These are phyloP conservation scores for Sebastes schlegelii DNA, from an alignment of 2,113 vertebrate species.

Conservation along the genomic window DNA sequence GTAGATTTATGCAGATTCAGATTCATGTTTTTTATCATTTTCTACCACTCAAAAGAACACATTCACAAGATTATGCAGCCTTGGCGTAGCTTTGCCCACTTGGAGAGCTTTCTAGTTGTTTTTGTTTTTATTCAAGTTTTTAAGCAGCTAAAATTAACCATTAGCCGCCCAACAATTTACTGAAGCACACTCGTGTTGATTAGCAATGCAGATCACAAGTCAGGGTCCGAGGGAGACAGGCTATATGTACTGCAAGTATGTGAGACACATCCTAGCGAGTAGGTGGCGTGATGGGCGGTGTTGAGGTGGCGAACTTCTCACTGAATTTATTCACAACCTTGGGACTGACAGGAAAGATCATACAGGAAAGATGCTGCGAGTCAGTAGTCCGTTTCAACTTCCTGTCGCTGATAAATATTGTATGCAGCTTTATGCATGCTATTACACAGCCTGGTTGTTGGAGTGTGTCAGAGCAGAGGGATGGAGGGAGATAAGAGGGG, in stretches of 20 bases:
- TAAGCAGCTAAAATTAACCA: neutral
- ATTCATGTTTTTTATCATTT: neutral
- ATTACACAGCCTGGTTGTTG: neutral
- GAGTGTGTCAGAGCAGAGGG: conserved; percentile 4
- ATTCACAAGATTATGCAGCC: neutral
- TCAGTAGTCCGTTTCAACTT: neutral
- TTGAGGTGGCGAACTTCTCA: neutral
- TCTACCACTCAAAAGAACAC: neutral
- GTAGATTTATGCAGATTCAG: neutral
- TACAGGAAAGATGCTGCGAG: neutral
- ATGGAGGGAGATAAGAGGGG: neutral
- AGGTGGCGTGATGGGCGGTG: neutral
- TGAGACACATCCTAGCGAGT: neutral
- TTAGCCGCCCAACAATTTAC: neutral
- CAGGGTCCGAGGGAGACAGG: neutral
- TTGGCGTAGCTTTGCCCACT: neutral
- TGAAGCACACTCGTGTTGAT: conserved; percentile 10
- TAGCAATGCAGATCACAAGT: neutral
- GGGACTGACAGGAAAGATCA: conserved; percentile 11
- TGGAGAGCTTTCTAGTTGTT: neutral
- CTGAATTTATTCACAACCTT: conserved; percentile 10
- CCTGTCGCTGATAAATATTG: conserved; percentile 40
- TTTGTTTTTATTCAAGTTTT: neutral
- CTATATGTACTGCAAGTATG: neutral
- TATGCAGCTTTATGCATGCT: conserved; percentile 1